A percentile compares a stretch with the other conserved stretches of the same genome.
These are phyloP conservation scores for Tribolium freemani DNA, from an alignment of 2,888 invertebrate genomes.

Conservation along the genomic window DNA sequence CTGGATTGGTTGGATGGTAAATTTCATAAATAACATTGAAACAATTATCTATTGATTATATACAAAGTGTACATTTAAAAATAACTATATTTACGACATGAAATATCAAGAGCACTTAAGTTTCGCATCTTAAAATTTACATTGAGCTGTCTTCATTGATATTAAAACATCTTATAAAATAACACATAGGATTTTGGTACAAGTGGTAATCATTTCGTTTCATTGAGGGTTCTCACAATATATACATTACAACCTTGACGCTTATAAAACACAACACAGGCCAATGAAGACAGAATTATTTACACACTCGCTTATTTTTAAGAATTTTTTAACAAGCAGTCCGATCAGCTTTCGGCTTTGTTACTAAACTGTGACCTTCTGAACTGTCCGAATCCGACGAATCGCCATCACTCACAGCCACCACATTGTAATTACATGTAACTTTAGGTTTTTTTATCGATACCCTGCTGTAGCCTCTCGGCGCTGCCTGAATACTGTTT, in stretches of 20 bases:
- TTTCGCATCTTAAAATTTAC: conserved; percentile 67
- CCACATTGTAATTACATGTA: conserved; percentile 68
- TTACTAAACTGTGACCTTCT: conserved; percentile 62
- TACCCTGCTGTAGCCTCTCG: conserved; percentile 66
- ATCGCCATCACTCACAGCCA: conserved; percentile 66
- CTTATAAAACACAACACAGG: conserved; percentile 57
- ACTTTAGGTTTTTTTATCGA: conserved; percentile 69
- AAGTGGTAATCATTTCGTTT: conserved; percentile 62
- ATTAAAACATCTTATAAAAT: conserved; percentile 57
- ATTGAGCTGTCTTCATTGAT: conserved; percentile 67
- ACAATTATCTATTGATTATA: conserved; percentile 68
- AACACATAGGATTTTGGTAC: conserved; percentile 65
- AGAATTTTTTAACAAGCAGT: conserved; percentile 61
- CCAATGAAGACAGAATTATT: conserved; percentile 62
- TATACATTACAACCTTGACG: conserved; percentile 48
- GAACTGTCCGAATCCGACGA: conserved; percentile 66
- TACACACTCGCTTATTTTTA: conserved; percentile 45
- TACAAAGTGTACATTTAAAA: conserved; percentile 70
- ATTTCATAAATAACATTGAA: conserved; percentile 61
- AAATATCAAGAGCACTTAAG: conserved; percentile 70
- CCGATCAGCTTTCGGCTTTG: conserved; percentile 59
- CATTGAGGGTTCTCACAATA: conserved; percentile 48
- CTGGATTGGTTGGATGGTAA: conserved; percentile 6
- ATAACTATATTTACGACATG: conserved; percentile 68
- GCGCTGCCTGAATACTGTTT: conserved; percentile 63